Evolutionary conservation across 2,888 invertebrate species (phyloP), one percentile per base, ranked within the genome.

Genomic region (Dorcus hopei): DNA sequence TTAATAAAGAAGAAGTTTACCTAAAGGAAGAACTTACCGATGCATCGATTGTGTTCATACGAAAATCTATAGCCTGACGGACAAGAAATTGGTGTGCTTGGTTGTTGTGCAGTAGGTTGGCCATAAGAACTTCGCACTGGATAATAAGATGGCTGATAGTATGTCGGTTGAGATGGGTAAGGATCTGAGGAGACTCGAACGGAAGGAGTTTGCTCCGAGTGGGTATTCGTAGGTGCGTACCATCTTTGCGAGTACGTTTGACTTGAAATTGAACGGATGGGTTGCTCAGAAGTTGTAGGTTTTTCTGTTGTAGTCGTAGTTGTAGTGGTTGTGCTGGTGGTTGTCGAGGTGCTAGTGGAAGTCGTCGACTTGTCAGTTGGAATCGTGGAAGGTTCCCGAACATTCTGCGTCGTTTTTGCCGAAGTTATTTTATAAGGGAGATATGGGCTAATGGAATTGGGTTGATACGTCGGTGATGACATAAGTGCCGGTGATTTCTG

Each of bases 401-500:
- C 59, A 2, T 57, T 49, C 23, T 23, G 55, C 1, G 56, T 52
- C 7, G 59, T 49, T 7, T 26, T 41, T 58, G 26, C 52, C 38
- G 65, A 56, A 9, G 67, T 62, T 11, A 60, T 47, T 11, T 55
- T 51, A 57, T 53, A 54, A 56, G 52, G 54, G 52, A 5, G 26
- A 9, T 54, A 54, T 9, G 19, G 26, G 11, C 26, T 23, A 9
- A 23, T 47, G 47, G 47, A 9, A 26, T 19, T 14, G 45, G 45
- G 14, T 53, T 47, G n/a, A 23, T 45, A 43, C n/a, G 45, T 38
- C 48, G 39, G 6, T 33, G 40, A 38, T 54, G 19, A 19, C 19
- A 50, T 33, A 43, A 45, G 43, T 39, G 16, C 43, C 62, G 79
- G 79, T 65, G 76, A 78, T 54, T 80, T 72, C 1, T 82, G 79